These are phyloP conservation scores for Lordiphosa clarofinis DNA, from an alignment of 1,140 invertebrate species.

Conservation along the genomic window DNA sequence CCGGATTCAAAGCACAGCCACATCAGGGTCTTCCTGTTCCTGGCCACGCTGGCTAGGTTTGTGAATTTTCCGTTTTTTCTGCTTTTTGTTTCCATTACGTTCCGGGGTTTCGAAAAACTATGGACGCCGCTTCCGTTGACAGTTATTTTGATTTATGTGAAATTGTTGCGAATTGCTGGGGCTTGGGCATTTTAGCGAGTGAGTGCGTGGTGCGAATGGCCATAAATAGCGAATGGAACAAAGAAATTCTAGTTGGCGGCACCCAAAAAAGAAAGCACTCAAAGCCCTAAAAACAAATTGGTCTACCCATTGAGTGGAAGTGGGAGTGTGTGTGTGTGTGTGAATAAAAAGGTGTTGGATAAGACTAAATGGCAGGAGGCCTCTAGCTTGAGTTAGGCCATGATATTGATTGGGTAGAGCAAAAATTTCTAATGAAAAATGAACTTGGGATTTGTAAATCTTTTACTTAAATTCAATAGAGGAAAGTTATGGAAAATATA, in stretches of 20 bases:
- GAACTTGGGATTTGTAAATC: too few species aligned
- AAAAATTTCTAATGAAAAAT: background rate
- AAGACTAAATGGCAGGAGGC: constrained; percentile 26
- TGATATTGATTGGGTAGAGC: too few species aligned
- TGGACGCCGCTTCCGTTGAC: constrained; percentile 71
- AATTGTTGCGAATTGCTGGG: constrained; percentile 39
- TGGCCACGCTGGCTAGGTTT: constrained; percentile 36
- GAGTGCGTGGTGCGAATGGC: constrained; percentile 51
- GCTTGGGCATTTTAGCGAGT: constrained; percentile 14
- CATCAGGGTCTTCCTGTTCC: constrained; percentile 40
- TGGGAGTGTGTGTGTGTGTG: constrained; percentile 4
- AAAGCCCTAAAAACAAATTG: constrained; percentile 63
- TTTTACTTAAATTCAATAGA: too few species aligned
- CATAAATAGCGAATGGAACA: constrained; percentile 56
- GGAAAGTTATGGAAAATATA: too few species aligned
- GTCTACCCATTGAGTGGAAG: constrained; percentile 3
- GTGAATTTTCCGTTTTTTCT: constrained; percentile 4
- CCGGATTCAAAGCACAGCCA: constrained; percentile 38
- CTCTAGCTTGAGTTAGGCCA: background rate
- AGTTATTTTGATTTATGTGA: constrained; percentile 75
- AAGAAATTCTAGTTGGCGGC: constrained; percentile 45
- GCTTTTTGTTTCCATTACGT: constrained; percentile 28
- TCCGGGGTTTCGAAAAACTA: constrained; percentile 57
- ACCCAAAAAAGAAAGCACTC: constrained; percentile 70
- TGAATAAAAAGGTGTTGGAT: constrained; percentile 54